These are phyloP conservation scores for Drosophila peninsularis DNA, from an alignment of 2,888 invertebrate species.

Conservation along the genomic window DNA sequence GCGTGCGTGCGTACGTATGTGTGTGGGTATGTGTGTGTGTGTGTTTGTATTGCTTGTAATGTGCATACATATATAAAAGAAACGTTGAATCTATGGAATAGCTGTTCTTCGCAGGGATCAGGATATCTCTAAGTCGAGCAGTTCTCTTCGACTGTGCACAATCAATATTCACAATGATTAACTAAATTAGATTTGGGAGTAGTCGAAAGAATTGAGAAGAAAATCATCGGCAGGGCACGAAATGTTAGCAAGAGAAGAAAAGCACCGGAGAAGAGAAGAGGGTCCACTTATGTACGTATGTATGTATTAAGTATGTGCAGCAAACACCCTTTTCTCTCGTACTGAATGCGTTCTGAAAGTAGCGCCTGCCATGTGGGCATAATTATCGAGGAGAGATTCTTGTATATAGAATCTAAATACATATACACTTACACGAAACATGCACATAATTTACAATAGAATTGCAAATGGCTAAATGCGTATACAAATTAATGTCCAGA, in stretches of 20 bases:
- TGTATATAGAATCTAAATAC: conserved; percentile 27
- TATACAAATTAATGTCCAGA: conserved; percentile 1
- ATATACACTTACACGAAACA: background rate
- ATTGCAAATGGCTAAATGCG: conserved; percentile 24
- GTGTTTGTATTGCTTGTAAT: no score
- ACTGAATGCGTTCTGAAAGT: background rate
- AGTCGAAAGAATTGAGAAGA: background rate
- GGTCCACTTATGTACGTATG: background rate
- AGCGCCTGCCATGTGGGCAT: conserved; percentile 15
- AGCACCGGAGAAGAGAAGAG: background rate
- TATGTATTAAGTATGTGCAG: no score
- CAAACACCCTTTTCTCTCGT: background rate
- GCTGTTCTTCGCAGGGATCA: no score
- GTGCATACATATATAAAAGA: no score
- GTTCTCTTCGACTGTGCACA: no score
- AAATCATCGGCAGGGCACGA: background rate
- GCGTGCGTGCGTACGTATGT: no score
- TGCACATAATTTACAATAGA: conserved; percentile 17
- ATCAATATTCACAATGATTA: background rate
- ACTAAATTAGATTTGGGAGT: background rate
- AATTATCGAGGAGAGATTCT: conserved; percentile 23
- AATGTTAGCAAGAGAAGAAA: background rate
- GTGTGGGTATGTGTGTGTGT: no score
- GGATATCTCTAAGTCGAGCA: no score
- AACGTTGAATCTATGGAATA: no score